Base-by-base conservation (phyloP, 2,113 vertebrate species). In the Stegastes partitus region DNA sequence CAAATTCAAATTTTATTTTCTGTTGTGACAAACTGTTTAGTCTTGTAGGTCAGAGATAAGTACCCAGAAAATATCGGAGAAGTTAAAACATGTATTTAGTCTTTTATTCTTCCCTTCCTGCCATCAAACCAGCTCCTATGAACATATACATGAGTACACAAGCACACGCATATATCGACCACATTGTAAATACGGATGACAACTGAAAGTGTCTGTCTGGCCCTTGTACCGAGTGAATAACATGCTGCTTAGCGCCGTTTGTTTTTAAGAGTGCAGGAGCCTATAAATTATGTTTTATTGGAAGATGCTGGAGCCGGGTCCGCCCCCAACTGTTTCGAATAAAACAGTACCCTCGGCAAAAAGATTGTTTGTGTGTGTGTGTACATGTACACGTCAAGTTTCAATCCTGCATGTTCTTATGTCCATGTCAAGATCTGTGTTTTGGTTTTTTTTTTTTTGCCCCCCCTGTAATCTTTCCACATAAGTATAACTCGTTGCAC, bases 251-350 rank as follows among this genome's bases (percentile, higher is more conserved):
- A 74, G 77, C 84, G 67, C 65, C 51, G 62, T 91, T 89, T 83
- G 83, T 86, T 82, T 54, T 82, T 54, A 83, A 50, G 49, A 76
- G 77, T 31, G 42, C 69, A 56, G 31, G 25, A 71, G 82, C 72
- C 83, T 42, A 47, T 81, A 91, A 89, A 92, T 87, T 87, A 65
- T 68, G 47, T 90, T 89, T 90, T 90, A 92, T 91, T 89, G 81
- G 81, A 73, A 86, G 79, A 42, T 42, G 11, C 39, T 14, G 39
- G 39, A 42, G 39, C 57, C 68, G 37, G 50, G 50, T 81, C 86
- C 75, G 68, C 73, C 77, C 71, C 54, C 74, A 67, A 73, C 62
- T 51, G 53, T 74, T 69, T 59, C 74, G 15, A 72, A 4, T 10
- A 22, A 34, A 66, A 9, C 45, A 21, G 9, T 34, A 10, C 31